Base-by-base conservation (phyloP, 1,140 invertebrate species). In the Neelides sp. region DNA sequence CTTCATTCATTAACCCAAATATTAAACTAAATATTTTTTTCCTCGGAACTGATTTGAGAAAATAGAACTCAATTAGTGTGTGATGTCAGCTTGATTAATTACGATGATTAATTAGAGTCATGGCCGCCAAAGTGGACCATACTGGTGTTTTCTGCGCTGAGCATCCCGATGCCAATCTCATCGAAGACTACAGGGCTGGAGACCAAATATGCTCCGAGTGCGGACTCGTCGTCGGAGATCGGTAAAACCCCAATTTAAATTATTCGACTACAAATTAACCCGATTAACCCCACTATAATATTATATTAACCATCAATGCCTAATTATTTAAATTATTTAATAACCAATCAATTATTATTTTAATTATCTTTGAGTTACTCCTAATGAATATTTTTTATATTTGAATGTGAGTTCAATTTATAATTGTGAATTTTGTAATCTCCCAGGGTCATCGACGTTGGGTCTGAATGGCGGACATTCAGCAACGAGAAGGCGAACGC, bases 381-480 rank as follows among this genome's bases (percentile, higher is more conserved):
- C 15, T 13, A 34, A 23, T 41, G n/a, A 39, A 48, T 15, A 36
- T 28, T 34, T 44, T 40, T 22, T 12, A 44, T 41, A n/a, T n/a
- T n/a, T 17, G 15, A n/a, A 28, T 34, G 15, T 39, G 36, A 10
- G 13, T 48, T 35, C 20, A 24, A 28, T 32, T 13, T 37, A 10
- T 51, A 37, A 27, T 44, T 23, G 13, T 30, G 30, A 1, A 15
- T 48, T 12, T 37, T 30, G 8, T 46, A 61, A 52, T 54, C 34
- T 72, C 71, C 22, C 63, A 90, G 92, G 66, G 91, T 98, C 0
- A 93, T 99, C 59, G 96, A 99, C 74, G 96, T 99, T n/a, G 94
- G 95, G n/a, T 97, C 94, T n/a, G 96, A 99, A 70, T 99, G 96
- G 96, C 77, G 96, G 68, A 98, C 95, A 44, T 99, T 99, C 68